Evolutionary conservation across 2,113 vertebrate genomes (phyloP).

Genomic region (Siphamia tubifer): DNA sequence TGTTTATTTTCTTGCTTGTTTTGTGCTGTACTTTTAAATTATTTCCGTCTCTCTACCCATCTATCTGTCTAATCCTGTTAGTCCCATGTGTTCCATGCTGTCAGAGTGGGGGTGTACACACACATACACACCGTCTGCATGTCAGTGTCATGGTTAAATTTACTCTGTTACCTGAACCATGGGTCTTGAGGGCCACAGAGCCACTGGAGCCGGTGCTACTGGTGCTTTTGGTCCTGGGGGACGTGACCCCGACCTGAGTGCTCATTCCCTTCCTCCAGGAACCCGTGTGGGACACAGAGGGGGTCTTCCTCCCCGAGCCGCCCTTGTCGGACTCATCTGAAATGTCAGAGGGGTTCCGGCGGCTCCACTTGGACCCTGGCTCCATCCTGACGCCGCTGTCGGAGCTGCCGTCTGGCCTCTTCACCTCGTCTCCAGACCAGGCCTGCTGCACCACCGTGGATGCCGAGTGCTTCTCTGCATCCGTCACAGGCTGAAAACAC

Average conservation of each 20-base stretch:
- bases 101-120: too few species aligned
- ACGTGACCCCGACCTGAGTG: constrained; percentile 93
- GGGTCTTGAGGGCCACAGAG: constrained; percentile 82
- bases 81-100: too few species aligned
- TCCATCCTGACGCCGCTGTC: constrained; percentile 89
- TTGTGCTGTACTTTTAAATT: too few species aligned
- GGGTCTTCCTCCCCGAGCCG: constrained; percentile 86
- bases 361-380: constrained; percentile 63
- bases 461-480: constrained; percentile 91
- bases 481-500: constrained; percentile 82
- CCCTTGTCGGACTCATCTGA: constrained; percentile 96
- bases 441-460: constrained; percentile 81
- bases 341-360: constrained; percentile 90
- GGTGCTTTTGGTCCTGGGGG: constrained; percentile 88
- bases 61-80: too few species aligned
- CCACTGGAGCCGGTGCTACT: constrained; percentile 66
- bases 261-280: constrained; percentile 97
- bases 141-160: too few species aligned
- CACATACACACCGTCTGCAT: too few species aligned
- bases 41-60: too few species aligned
- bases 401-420: constrained; percentile 87
- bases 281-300: constrained; percentile 90
- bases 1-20: too few species aligned
- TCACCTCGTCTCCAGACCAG: constrained; percentile 91
- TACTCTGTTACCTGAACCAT: constrained; percentile 83